These are phyloP conservation scores for Syngnathus floridae DNA, from an alignment of 2,113 vertebrate species.

Conservation along the genomic window DNA sequence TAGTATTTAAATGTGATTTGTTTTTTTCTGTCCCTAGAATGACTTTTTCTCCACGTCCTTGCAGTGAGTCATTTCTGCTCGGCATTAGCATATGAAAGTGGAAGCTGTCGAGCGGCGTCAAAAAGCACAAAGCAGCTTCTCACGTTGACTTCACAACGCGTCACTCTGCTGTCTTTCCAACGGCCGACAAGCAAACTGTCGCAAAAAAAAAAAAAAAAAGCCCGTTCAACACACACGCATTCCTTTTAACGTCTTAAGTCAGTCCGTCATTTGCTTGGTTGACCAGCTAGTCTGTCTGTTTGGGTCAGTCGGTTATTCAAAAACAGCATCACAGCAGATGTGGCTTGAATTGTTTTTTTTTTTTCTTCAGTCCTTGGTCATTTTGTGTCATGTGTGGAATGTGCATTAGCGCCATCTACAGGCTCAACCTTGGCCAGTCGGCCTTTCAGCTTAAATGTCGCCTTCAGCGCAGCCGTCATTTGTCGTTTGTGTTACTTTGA, in stretches of 20 bases:
- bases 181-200: not conserved
- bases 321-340: not conserved
- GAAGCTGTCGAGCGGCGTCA: slow-evolving; percentile 3
- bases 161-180: not conserved
- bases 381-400: not conserved
- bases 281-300: not conserved
- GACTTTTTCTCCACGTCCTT: not conserved
- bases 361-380: not conserved
- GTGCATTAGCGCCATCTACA: not conserved
- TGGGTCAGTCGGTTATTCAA: not conserved
- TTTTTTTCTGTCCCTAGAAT: not conserved
- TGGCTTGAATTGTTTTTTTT: not conserved
- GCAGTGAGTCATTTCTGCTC: not conserved
- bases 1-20: not conserved
- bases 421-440: not conserved
- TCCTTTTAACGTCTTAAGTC: too few relatives aligned
- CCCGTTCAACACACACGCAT: too few relatives aligned
- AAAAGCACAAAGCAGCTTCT: slow-evolving; percentile 4
- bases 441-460: not conserved
- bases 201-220: too few relatives aligned
- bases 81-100: slow-evolving; percentile 2
- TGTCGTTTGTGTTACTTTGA: slow-evolving; percentile 1
- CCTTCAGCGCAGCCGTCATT: not conserved
- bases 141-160: not conserved
- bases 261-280: too few relatives aligned